A percentile compares a stretch with the other conserved stretches of the same genome.
phyloP scores from a whole-genome alignment of 1,140 invertebrate genomes.

The Heliconius nattereri region DNA sequence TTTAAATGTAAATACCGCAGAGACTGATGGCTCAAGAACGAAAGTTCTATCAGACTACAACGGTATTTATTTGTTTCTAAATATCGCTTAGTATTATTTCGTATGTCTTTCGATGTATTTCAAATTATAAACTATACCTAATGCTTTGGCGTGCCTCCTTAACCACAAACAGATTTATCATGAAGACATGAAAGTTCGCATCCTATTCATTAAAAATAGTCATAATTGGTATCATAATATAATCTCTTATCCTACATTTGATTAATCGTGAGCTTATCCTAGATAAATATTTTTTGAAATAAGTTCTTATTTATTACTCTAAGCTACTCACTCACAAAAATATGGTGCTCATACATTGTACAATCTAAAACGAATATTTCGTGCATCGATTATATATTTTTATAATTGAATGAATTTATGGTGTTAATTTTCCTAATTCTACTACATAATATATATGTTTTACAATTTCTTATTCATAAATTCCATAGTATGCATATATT shows the following conservation, averaged over 20 bases:
- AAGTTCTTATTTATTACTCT: slow-evolving; percentile 31
- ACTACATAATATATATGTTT: slow-evolving; percentile 29
- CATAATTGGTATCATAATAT: slow-evolving; percentile 25
- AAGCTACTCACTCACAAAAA: slow-evolving; percentile 49
- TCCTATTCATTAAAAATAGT: slow-evolving; percentile 41
- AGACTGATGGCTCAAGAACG: slow-evolving; percentile 80
- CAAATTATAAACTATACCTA: slow-evolving; percentile 23
- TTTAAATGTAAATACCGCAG: slow-evolving; percentile 60
- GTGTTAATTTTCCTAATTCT: slow-evolving; percentile 25
- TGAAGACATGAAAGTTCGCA: slow-evolving; percentile 55
- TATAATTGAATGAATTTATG: slow-evolving; percentile 33
- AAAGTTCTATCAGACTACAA: slow-evolving; percentile 71
- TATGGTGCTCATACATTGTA: slow-evolving; percentile 45
- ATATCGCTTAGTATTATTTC: slow-evolving; percentile 22
- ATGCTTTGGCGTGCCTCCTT: slow-evolving; percentile 68
- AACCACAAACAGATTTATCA: slow-evolving; percentile 63
- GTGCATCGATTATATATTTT: slow-evolving; percentile 45
- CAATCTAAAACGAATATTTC: slow-evolving; percentile 40
- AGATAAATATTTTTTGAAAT: slow-evolving; percentile 33
- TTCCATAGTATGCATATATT: slow-evolving; percentile 24
- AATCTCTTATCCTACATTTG: slow-evolving; percentile 33
- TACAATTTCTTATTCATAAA: slow-evolving; percentile 28
- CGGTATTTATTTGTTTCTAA: slow-evolving; percentile 58
- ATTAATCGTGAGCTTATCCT: slow-evolving; percentile 33
- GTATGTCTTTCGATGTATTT: slow-evolving; percentile 20